Conservation (phyloP, 2,797 vertebrate genomes). For the Pantherophis alleghaniensis region DNA sequence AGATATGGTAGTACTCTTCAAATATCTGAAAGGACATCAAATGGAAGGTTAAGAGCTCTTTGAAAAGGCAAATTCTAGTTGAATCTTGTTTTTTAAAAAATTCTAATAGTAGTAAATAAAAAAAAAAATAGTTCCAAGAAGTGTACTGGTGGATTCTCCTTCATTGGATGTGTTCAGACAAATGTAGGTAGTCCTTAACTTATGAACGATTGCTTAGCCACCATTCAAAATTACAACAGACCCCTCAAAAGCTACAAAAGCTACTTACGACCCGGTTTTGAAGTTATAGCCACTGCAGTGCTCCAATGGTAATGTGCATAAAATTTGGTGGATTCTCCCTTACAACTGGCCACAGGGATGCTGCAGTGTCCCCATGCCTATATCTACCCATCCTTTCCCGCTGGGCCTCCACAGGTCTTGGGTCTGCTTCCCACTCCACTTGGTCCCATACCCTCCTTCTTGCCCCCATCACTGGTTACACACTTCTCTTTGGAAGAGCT, state of each 20-base stretch:
- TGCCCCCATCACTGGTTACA: neutral
- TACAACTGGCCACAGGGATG: neutral
- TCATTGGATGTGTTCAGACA: neutral
- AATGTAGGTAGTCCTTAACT: neutral
- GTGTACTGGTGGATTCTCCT: neutral
- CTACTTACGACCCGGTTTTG: neutral
- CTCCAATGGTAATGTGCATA: neutral
- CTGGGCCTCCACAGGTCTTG: neutral
- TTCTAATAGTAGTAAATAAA: neutral
- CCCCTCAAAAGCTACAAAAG: neutral
- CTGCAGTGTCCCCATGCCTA: neutral
- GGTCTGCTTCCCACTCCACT: neutral
- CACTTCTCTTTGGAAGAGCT: neutral
- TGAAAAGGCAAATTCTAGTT: neutral
- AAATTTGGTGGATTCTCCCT: neutral
- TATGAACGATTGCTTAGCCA: neutral
- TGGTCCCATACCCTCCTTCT: neutral
- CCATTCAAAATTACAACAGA: neutral
- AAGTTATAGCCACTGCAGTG: neutral
- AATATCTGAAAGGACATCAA: neutral
- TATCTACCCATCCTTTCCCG: neutral
- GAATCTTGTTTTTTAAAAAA: neutral
- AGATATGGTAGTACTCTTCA: neutral
- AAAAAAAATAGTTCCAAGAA: neutral
- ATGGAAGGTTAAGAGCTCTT: neutral